Base-by-base conservation (phyloP, 2,797 vertebrate genomes). In the Parauchenoglanis punctatus region DNA sequence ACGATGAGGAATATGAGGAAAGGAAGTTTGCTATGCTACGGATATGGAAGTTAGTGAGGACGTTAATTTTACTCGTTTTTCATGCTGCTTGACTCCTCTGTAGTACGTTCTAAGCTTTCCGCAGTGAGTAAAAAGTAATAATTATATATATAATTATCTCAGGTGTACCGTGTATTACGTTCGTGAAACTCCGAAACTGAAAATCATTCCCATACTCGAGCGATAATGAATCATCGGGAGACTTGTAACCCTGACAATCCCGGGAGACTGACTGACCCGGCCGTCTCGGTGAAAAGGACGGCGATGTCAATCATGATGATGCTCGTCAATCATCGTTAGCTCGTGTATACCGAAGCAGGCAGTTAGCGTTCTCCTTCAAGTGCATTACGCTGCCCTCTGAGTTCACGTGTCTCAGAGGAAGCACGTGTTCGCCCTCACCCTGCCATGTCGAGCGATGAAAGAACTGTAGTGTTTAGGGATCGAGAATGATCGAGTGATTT, bases 281-380 rank as follows among this genome's bases (percentile, higher is more conserved):
- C 61, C 18, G 81, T 52, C n/a, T 12, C 46, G 8, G 46, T 67
- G 63, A 13, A 44, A 52, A 52, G 17, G 44, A 81, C 5, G 40
- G 80, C 23, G 4, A 17, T 13, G 81, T 83, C 81, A 31, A 31
- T 83, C 81, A 68, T 52, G 44, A 67, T 83, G 0, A 83, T 20
- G 63, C 63, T 31, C 20, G 63, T 83, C 81, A 68, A 6, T 83
- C 81, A 83, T 83, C 40, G 40, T 77, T 77, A 77, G 49, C 75
- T 54, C 54, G 11, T 52, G 44, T 49, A 49, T 20, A 20, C 49
- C 67, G 81, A 83, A 52, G n/a, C 61, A 6, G 52, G 61, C 61
- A 52, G 81, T 52, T 83, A 52, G 81, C n/a, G 13, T 67, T 65
- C 61, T 67, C 61, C 81, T 67, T 82, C 81, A 20, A 6, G 15